Evolutionary conservation across 2,797 vertebrate species (phyloP).

Genomic region (Miichthys miiuy): DNA sequence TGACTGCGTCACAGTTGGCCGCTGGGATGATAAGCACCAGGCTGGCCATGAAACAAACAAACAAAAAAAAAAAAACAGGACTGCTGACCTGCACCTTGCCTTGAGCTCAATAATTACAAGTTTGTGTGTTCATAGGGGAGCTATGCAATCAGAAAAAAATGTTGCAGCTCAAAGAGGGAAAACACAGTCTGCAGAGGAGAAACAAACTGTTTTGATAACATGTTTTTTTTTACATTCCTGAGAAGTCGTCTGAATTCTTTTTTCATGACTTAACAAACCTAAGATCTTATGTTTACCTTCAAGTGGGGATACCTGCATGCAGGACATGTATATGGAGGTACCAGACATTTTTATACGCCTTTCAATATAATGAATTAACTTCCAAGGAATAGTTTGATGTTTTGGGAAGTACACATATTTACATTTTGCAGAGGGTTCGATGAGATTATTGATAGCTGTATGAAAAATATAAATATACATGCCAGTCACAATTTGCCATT

Average conservation of each 20-base stretch:
- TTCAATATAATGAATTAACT: neutral
- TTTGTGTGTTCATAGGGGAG: constrained; percentile 11
- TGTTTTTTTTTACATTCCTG: constrained; percentile 40
- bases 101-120: constrained; percentile 42
- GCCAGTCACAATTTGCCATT: neutral
- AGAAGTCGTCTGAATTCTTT: neutral
- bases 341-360: neutral
- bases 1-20: constrained; percentile 61
- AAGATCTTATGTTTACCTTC: neutral
- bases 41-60: constrained; percentile 30
- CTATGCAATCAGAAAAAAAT: constrained; percentile 4
- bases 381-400: neutral
- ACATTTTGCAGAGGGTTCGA: neutral
- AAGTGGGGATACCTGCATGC: neutral
- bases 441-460: neutral
- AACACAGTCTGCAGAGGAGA: constrained; percentile 2
- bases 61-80: constrained; percentile 40
- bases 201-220: constrained; percentile 17
- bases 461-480: neutral
- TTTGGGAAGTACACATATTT: neutral
- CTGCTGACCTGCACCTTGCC: constrained; percentile 16
- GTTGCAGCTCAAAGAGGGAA: constrained; percentile 1
- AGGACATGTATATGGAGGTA: neutral
- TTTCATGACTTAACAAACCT: constrained; percentile 8
- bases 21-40: constrained; percentile 47